phyloP scores from a whole-genome alignment of 2,797 vertebrate genomes.

The Phalloptychus januarius region DNA sequence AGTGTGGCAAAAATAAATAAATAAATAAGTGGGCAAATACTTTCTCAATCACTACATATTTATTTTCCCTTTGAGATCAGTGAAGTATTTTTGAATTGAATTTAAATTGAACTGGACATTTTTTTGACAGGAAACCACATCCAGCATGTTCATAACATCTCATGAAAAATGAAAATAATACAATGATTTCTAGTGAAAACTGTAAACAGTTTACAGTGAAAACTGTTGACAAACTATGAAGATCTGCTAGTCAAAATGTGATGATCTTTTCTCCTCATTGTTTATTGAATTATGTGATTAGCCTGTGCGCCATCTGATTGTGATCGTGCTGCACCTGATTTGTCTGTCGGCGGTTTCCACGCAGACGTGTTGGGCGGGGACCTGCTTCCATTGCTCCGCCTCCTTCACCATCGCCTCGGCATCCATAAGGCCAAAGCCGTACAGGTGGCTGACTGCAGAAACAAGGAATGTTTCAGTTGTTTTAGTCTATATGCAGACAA shows the following conservation, averaged over 20 bases:
- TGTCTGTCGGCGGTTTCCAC: constrained; percentile 95
- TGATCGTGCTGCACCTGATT: constrained; percentile 86
- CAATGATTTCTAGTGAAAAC: background rate
- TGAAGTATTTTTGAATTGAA: too few relatives aligned
- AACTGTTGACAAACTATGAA: background rate
- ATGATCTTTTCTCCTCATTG: background rate
- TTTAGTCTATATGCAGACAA: background rate
- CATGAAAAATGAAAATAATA: background rate
- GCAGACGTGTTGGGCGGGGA: constrained; percentile 94
- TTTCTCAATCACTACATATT: background rate
- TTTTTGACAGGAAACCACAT: background rate
- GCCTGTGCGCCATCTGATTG: background rate
- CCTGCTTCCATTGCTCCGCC: constrained; percentile 94
- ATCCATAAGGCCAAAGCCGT: constrained; percentile 98
- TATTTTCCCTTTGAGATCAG: background rate
- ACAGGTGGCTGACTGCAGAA: constrained; percentile 93
- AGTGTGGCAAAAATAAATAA: background rate
- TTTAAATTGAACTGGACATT: too few relatives aligned
- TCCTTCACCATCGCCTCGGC: constrained; percentile 99
- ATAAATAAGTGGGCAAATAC: background rate
- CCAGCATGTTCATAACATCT: background rate
- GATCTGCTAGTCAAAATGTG: background rate
- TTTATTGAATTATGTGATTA: background rate
- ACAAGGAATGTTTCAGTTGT: background rate
- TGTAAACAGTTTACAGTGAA: background rate